These are phyloP conservation scores for Stylophora pistillata DNA, from an alignment of 64 coral and sea anemone genomes.

Conservation along the genomic window DNA sequence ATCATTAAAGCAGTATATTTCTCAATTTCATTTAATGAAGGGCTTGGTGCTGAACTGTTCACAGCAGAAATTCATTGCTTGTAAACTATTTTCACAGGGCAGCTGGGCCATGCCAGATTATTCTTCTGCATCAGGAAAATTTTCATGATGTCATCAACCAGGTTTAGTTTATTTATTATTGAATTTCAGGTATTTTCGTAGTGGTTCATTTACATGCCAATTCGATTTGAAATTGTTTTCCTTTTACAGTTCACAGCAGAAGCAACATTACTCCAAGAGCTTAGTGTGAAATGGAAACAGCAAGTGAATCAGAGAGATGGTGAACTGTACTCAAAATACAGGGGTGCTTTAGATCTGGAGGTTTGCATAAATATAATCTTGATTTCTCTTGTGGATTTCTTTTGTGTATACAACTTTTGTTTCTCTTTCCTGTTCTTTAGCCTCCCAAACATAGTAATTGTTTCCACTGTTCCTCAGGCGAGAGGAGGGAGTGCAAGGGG, in stretches of 20 bases:
- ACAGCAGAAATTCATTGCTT: not conserved
- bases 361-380: too few species aligned
- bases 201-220: too few species aligned
- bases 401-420: too few species aligned
- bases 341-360: conserved; percentile 58
- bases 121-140: conserved; percentile 55
- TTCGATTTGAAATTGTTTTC: not conserved
- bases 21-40: not conserved
- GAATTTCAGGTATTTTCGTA: not conserved
- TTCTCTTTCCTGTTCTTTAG: too few species aligned
- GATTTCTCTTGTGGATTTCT: not conserved
- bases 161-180: conserved; percentile 38
- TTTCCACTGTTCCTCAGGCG: too few species aligned
- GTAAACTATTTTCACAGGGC: conserved; percentile 41
- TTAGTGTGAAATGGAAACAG: conserved; percentile 60
- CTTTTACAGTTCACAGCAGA: conserved; percentile 15
- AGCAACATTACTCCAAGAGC: conserved; percentile 20
- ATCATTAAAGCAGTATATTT: too few species aligned
- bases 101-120: conserved; percentile 74
- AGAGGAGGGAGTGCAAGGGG: too few species aligned
- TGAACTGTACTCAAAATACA: conserved; percentile 40
- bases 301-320: conserved; percentile 33
- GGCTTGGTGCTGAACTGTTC: not conserved
- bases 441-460: too few species aligned
- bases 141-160: conserved; percentile 62